Evolutionary conservation across 2,113 vertebrate genomes (phyloP), one percentile per base, ranked within the genome.

Genomic region (Callipepla californica): DNA sequence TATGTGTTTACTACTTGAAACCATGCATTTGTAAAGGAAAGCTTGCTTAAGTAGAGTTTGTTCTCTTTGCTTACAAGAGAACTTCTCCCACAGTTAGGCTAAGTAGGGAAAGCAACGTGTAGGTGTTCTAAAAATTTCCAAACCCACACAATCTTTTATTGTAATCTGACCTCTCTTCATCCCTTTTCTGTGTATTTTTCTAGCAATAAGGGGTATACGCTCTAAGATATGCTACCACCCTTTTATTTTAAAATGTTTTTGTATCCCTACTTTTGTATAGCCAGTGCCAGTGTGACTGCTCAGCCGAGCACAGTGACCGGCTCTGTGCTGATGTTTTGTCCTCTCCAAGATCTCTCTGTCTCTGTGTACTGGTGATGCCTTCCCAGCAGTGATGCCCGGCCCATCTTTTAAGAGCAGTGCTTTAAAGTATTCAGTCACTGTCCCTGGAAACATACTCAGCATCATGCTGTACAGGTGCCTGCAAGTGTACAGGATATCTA

Each of bases 1-100:
- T 93, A 93, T 22, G 95, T 82, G 79, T 87, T 91, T 80, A 89
- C 74, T 85, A 68, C 25, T 13, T 74, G 40, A 95, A 91, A 15
- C 47, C 2, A 3, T 55, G 22, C 20, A 67, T 75, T 91, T 77
- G 23, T 38, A 47, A 84, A 50, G 21, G 38, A 48, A 92, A 87
- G 63, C 16, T 23, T 57, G 5, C 13, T 80, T 47, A 77, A 89
- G 72, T 34, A 65, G 38, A 76, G 45, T 13, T 66, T n/a, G 28
- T 25, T 77, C 86, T 14, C 30, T 82, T 50, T 53, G 21, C 57
- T 87, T 72, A n/a, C 7, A 62, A 61, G 57, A 53, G 68, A 93
- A 50, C 13, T 44, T 36, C 25, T 38, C 17, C 23, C 59, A 74
- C 11, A 58, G 66, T 34, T 3, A 73, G 47, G 13, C 1, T 1